These are phyloP conservation scores for Suricata suricatta DNA, from an alignment of 2,113 vertebrate species.

Conservation along the genomic window DNA sequence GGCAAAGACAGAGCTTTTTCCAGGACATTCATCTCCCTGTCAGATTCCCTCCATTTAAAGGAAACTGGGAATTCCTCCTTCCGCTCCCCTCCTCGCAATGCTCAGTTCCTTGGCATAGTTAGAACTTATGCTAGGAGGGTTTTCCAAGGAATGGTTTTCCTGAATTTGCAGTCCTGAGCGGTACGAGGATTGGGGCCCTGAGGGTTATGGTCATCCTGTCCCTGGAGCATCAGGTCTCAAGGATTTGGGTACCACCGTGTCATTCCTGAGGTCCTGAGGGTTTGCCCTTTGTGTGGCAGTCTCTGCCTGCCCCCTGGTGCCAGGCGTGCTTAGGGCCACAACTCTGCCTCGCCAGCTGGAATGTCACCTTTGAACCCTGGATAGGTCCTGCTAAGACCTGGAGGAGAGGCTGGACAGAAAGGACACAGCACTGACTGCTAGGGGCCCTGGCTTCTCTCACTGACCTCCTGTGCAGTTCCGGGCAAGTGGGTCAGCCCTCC, in stretches of 20 bases:
- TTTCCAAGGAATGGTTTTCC: slow-evolving; percentile 55
- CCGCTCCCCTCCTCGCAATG: not conserved
- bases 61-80: slow-evolving; percentile 66
- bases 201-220: not conserved
- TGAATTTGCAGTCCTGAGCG: not conserved
- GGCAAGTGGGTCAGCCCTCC: not conserved
- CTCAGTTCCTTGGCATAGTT: slow-evolving; percentile 46
- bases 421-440: too few species aligned
- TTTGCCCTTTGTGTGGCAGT: slow-evolving; percentile 3
- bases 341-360: not conserved
- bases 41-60: slow-evolving; percentile 40
- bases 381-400: not conserved
- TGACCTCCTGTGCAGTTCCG: not conserved
- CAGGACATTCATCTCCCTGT: slow-evolving; percentile 45
- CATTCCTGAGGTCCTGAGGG: not conserved
- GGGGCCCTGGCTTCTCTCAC: not conserved
- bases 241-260: not conserved
- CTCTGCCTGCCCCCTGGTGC: slow-evolving; percentile 50
- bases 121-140: slow-evolving; percentile 48
- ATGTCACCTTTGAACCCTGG: not conserved
- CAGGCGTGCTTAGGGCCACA: not conserved
- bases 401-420: not conserved
- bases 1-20: not conserved
- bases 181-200: not conserved
- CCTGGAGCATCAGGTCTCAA: not conserved